These are phyloP conservation scores for Gryllus longicercus DNA, from an alignment of 2,888 invertebrate genomes.

Conservation along the genomic window DNA sequence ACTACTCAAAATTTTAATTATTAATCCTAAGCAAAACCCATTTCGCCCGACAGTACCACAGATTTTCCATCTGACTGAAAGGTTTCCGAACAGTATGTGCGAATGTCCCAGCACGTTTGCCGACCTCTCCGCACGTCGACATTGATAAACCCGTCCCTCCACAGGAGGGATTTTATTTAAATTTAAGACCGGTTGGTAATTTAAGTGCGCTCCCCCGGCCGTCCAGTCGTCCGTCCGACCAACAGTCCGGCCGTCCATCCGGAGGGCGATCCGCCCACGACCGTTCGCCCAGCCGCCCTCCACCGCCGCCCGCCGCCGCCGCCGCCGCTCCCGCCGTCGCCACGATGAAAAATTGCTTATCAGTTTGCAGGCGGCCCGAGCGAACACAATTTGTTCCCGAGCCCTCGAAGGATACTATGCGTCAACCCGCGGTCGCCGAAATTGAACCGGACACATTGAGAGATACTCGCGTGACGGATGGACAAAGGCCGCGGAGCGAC, in stretches of 20 bases:
- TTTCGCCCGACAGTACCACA: no score
- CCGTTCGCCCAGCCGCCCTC: background rate
- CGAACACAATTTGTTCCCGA: background rate
- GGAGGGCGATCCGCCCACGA: background rate
- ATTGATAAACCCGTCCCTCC: no score
- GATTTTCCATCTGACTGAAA: no score
- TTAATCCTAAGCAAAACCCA: no score
- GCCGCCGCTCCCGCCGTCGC: background rate
- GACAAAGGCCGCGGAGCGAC: background rate
- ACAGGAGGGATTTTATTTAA: background rate
- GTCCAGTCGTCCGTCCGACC: background rate
- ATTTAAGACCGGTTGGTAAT: background rate
- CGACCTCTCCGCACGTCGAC: no score
- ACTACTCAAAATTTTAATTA: no score
- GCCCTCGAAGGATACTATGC: background rate
- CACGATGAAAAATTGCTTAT: conserved; percentile 10
- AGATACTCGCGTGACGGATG: background rate
- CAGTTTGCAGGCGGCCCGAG: background rate
- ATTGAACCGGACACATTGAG: conserved; percentile 17
- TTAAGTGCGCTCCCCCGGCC: background rate
- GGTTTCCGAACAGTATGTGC: no score
- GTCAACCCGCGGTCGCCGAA: background rate
- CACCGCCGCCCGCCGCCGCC: background rate
- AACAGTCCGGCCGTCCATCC: background rate
- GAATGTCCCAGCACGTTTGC: no score